These are phyloP conservation scores for Hoplostethus atlanticus DNA, from an alignment of 2,797 vertebrate genomes.

Conservation along the genomic window DNA sequence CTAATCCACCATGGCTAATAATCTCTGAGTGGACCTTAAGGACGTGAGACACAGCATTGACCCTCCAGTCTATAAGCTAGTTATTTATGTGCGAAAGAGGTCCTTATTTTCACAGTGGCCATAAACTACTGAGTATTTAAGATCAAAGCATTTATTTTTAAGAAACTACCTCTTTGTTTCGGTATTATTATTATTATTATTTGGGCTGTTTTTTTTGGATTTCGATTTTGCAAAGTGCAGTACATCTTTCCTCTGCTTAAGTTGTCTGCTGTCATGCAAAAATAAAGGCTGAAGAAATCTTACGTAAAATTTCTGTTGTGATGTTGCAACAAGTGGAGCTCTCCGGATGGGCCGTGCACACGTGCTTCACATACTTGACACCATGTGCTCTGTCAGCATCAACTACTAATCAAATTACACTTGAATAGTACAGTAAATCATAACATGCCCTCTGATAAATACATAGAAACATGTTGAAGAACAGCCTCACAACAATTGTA, in stretches of 20 bases:
- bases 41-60: slow-evolving; percentile 29
- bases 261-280: slow-evolving; percentile 67
- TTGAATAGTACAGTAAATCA: not conserved
- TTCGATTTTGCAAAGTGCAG: slow-evolving; percentile 54
- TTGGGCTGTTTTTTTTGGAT: slow-evolving; percentile 20
- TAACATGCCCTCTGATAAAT: too few relatives aligned
- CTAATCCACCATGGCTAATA: slow-evolving; percentile 16
- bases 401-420: not conserved
- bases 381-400: not conserved
- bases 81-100: slow-evolving; percentile 31
- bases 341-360: too few relatives aligned
- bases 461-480: not conserved
- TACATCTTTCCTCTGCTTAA: slow-evolving; percentile 59
- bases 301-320: slow-evolving; percentile 41
- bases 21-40: slow-evolving; percentile 34
- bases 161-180: slow-evolving; percentile 65
- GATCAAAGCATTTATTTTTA: slow-evolving; percentile 39
- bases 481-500: not conserved
- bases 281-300: slow-evolving; percentile 55
- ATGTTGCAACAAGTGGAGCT: slow-evolving; percentile 14
- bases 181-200: slow-evolving; percentile 14
- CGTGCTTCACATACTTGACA: too few relatives aligned
- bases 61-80: slow-evolving; percentile 40
- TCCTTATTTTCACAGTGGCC: slow-evolving; percentile 43
- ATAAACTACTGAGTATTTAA: slow-evolving; percentile 31